A percentile compares a stretch with the other conserved stretches of the same genome.
These are phyloP conservation scores for Magallana nippona DNA, from an alignment of 2,888 invertebrate genomes.

Conservation along the genomic window DNA sequence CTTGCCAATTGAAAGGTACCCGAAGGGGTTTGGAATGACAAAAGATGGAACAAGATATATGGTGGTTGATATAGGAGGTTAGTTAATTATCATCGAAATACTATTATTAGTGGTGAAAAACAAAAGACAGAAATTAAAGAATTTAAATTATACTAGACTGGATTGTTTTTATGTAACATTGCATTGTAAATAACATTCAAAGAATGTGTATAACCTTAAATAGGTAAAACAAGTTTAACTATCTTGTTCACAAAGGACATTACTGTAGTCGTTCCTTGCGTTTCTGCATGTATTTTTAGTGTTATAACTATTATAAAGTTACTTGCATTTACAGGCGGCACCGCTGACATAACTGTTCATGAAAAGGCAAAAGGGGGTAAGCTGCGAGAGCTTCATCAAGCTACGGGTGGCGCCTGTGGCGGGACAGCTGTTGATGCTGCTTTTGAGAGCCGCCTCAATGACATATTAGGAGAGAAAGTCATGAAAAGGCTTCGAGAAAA, in stretches of 20 bases:
- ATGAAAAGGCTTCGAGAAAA: neutral
- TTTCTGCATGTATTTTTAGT: no score
- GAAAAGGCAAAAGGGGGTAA: constrained; percentile 19
- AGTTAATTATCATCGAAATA: neutral
- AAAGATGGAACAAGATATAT: constrained; percentile 32
- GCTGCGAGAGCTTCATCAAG: constrained; percentile 1
- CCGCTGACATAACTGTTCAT: constrained; percentile 34
- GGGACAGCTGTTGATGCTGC: constrained; percentile 20
- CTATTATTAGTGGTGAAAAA: no score
- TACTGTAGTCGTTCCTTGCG: no score
- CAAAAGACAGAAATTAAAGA: no score
- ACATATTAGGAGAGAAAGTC: neutral
- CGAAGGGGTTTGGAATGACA: neutral
- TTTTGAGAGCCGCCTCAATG: neutral
- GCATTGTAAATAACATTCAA: no score
- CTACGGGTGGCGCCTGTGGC: constrained; percentile 25
- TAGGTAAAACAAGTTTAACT: no score
- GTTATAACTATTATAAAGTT: no score
- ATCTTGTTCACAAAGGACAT: no score
- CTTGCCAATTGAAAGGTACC: neutral
- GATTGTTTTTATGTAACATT: no score
- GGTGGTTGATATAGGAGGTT: constrained; percentile 34
- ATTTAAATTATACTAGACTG: no score
- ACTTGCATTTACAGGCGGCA: constrained; percentile 15
- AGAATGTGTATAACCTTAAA: no score